A percentile compares a stretch with the other conserved stretches of the same genome.
These are phyloP conservation scores for Caenorhabditis doughertyi DNA, from an alignment of 2,888 invertebrate species.

Conservation along the genomic window DNA sequence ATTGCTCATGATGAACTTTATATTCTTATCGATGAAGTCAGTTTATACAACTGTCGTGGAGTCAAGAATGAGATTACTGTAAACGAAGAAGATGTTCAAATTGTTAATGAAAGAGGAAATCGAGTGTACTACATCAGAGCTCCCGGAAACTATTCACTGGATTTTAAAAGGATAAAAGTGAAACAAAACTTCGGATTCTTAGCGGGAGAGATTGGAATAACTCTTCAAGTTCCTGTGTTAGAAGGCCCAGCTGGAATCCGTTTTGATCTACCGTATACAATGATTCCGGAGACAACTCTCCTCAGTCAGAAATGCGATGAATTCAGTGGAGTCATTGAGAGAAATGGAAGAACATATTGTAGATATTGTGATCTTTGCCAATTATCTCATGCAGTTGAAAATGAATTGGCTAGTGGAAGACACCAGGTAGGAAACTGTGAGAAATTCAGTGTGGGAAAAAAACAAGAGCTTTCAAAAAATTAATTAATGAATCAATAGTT, in stretches of 20 bases:
- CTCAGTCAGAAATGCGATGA: slow-evolving; percentile 81
- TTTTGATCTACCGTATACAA: slow-evolving; percentile 82
- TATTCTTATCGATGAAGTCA: slow-evolving; percentile 81
- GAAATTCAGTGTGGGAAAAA: too few species aligned
- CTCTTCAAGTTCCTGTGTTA: slow-evolving; percentile 81
- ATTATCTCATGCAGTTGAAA: slow-evolving; percentile 77
- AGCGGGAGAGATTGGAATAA: slow-evolving; percentile 81
- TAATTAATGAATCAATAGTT: too few species aligned
- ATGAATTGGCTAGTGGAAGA: slow-evolving; percentile 74
- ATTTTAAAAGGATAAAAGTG: slow-evolving; percentile 78
- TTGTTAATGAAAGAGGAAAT: slow-evolving; percentile 81
- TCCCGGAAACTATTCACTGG: slow-evolving; percentile 81
- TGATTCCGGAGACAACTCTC: slow-evolving; percentile 81
- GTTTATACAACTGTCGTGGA: slow-evolving; percentile 80
- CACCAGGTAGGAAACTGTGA: slow-evolving; percentile 60
- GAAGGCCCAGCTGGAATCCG: slow-evolving; percentile 82
- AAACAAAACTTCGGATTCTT: slow-evolving; percentile 76
- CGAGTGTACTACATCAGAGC: slow-evolving; percentile 81
- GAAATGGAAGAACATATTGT: slow-evolving; percentile 81
- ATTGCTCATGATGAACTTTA: slow-evolving; percentile 76
- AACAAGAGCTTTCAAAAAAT: too few species aligned
- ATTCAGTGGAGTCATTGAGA: slow-evolving; percentile 80
- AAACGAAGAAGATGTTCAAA: slow-evolving; percentile 80
- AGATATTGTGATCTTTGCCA: slow-evolving; percentile 82
- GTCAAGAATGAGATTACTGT: slow-evolving; percentile 82